Evolutionary conservation across 2,888 invertebrate genomes (phyloP).

Genomic region (Leuctra nigra): DNA sequence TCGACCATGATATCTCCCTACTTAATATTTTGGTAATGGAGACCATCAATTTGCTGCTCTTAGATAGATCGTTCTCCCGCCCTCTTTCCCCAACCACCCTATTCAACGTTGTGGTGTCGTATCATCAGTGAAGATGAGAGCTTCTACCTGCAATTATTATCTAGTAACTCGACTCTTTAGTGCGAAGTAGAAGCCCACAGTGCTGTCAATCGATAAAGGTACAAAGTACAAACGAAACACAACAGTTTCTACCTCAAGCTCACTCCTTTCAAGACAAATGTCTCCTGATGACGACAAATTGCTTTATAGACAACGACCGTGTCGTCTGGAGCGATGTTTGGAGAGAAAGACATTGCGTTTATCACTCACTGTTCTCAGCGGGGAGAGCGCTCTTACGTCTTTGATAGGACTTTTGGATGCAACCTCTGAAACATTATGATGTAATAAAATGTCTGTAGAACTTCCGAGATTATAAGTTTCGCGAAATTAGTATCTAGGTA

Average conservation of each 20-base stretch:
- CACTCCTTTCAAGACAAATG: neutral
- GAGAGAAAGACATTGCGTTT: no score
- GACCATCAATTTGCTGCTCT: neutral
- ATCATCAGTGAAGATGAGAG: neutral
- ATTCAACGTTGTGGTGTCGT: neutral
- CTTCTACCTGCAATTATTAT: constrained; percentile 11
- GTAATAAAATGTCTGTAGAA: no score
- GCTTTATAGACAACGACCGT: neutral
- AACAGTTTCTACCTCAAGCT: neutral
- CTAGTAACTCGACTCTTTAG: neutral
- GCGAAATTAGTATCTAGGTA: no score
- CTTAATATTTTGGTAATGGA: neutral
- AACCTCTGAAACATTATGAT: no score
- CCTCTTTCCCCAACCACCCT: neutral
- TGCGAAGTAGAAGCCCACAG: neutral
- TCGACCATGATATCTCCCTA: no score
- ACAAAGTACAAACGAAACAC: neutral
- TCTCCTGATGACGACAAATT: neutral
- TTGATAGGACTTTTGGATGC: no score
- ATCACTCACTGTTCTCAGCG: no score
- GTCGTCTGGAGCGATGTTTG: no score
- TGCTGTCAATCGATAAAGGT: neutral
- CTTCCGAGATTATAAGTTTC: no score
- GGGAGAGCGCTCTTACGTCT: no score
- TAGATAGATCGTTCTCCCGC: neutral